Base-by-base conservation (phyloP, 2,888 invertebrate species). In the Apotomis betuletana region DNA sequence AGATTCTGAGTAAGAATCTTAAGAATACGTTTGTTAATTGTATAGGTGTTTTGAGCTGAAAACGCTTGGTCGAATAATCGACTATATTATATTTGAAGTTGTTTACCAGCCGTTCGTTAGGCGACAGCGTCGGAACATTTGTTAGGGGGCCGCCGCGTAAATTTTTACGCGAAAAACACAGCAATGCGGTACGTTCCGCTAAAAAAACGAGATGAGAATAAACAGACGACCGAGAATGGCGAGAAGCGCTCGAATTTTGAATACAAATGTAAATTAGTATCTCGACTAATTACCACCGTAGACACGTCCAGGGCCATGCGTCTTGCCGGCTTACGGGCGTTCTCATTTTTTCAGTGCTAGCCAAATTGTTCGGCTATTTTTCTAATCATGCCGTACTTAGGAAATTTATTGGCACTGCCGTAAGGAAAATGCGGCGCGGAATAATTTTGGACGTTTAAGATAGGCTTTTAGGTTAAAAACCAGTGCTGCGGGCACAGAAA, bases 211-310 rank as follows among this genome's bases (percentile, higher is more conserved):
- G 91, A 90, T 91, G 93, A 92, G 87, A 92, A 92, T 91, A 93
- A 92, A 93, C 92, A 92, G 92, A 93, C 90, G 89, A 88, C 88
- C 88, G 86, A 87, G 90, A 92, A 91, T 87, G 87, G 92, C 90
- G 89, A 88, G 90, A 87, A 85, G 82, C 85, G 91, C 92, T 92
- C 92, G 93, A 93, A 94, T 93, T 93, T 93, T 94, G 93, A 94
- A 94, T 94, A 93, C 94, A 93, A 94, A 94, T 93, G 94, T 93
- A 93, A 94, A 94, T 94, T 93, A 93, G 93, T 92, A 91, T 90
- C 92, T 89, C 89, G 88, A 91, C 93, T 94, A 94, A 94, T 94
- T 94, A 93, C 92, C 89, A 85, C 81, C 81, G 87, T 88, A 89
- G 90, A 90, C 91, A 88, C 91, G 91, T 91, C 82, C 87, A 83